Conservation (phyloP, 2,888 invertebrate species). For the Caenorhabditis sp. region DNA sequence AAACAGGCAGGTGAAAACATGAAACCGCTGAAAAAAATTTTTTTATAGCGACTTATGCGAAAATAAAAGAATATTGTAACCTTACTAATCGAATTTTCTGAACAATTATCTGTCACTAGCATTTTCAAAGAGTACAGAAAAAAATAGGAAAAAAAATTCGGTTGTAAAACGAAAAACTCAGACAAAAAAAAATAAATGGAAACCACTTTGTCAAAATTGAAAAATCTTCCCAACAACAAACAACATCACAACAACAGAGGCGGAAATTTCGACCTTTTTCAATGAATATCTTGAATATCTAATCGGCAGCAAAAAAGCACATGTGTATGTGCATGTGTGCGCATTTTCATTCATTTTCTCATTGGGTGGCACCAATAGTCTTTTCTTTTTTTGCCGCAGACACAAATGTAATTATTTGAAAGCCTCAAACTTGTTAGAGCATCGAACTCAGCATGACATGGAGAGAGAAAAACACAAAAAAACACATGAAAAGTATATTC, state of each 20-base stretch:
- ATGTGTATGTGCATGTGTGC: too few species aligned
- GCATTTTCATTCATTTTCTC: background rate
- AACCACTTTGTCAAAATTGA: slow-evolving; percentile 1
- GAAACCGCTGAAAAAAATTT: too few species aligned
- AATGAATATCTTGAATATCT: background rate
- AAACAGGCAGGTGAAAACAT: too few species aligned
- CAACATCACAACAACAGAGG: too few species aligned
- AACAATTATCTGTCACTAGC: too few species aligned
- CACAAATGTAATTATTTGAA: background rate
- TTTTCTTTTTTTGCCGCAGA: background rate
- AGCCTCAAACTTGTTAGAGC: background rate
- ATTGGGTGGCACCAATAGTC: background rate
- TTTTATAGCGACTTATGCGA: too few species aligned
- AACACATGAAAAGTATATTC: background rate
- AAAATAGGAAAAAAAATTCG: background rate
- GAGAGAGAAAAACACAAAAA: background rate
- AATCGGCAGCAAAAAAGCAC: too few species aligned
- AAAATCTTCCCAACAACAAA: background rate
- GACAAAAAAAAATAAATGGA: background rate
- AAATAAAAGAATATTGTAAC: too few species aligned
- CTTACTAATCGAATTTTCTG: too few species aligned
- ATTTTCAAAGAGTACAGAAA: background rate
- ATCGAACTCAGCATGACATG: background rate
- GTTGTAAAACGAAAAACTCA: background rate
- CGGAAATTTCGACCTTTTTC: background rate